A percentile compares a stretch with the other conserved stretches of the same genome.
phyloP scores from a whole-genome alignment of 2,113 vertebrate genomes.

The Gymnarchus niloticus region DNA sequence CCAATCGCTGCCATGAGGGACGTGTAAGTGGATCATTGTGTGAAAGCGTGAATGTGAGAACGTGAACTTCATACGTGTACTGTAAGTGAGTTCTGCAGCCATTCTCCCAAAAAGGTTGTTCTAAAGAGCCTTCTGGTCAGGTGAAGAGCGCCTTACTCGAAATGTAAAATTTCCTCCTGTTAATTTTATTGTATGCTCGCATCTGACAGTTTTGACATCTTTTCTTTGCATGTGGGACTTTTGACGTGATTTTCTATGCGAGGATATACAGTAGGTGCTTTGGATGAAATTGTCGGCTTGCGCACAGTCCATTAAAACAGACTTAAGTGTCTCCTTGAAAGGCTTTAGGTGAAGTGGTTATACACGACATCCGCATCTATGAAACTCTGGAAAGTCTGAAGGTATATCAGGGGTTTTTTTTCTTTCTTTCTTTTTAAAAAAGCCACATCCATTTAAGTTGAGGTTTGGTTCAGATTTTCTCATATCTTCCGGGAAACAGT shows the following conservation, averaged over 20 bases:
- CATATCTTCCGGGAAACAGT: no score
- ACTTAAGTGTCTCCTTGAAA: not conserved
- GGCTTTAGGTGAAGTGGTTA: not conserved
- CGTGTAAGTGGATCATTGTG: conserved; percentile 36
- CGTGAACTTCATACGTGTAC: not conserved
- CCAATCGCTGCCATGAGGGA: conserved; percentile 40
- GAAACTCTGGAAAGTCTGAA: no score
- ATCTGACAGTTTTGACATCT: not conserved
- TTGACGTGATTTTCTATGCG: no score
- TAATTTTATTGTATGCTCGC: not conserved
- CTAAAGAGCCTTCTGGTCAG: not conserved
- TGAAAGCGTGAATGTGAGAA: not conserved
- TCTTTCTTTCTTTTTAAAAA: no score
- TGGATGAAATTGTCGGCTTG: no score
- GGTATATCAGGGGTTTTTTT: no score
- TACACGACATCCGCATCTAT: no score
- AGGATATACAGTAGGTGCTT: no score
- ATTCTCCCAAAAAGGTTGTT: not conserved
- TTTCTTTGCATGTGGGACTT: not conserved
- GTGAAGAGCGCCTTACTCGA: not conserved
- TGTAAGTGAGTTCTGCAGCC: not conserved
- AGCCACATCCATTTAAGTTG: no score
- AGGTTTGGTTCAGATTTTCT: no score
- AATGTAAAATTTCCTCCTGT: not conserved
- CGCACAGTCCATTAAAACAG: no score